Percentiles rank a stretch among this genome's conserved stretches.
Evolutionary conservation across 2,888 invertebrate genomes (phyloP).

Genomic region (Amphimallon solstitiale): DNA sequence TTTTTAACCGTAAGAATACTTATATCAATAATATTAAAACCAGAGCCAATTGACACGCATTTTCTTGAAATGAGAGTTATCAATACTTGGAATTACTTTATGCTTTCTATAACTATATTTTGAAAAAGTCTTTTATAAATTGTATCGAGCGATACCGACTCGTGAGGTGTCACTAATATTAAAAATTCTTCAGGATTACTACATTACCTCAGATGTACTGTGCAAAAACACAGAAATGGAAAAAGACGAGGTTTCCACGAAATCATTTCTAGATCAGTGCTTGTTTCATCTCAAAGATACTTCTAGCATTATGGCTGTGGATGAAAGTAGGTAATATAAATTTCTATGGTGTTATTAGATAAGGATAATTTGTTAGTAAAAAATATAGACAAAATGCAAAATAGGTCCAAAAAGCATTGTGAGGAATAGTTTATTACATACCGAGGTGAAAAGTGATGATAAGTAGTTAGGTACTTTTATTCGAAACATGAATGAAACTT

Average conservation of each 20-base stretch:
- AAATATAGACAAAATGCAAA: no score
- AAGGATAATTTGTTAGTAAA: constrained; percentile 13
- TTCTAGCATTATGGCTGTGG: constrained; percentile 56
- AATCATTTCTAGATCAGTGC: constrained; percentile 52
- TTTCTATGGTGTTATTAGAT: constrained; percentile 12
- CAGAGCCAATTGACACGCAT: no score
- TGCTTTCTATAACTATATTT: no score
- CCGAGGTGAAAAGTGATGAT: no score
- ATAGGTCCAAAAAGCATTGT: no score
- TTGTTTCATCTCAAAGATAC: constrained; percentile 54
- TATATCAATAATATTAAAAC: no score
- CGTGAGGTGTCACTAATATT: neutral
- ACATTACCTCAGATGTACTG: constrained; percentile 54
- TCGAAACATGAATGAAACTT: no score
- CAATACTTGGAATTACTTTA: no score
- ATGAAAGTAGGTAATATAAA: constrained; percentile 47
- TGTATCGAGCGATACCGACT: neutral
- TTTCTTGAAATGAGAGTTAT: no score
- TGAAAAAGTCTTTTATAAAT: no score
- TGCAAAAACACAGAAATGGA: constrained; percentile 55
- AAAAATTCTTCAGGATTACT: constrained; percentile 49
- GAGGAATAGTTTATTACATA: no score
- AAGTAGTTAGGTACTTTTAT: no score
- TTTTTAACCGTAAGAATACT: constrained; percentile 53
- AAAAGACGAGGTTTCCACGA: constrained; percentile 54